phyloP scores from a whole-genome alignment of 2,113 vertebrate genomes.

The Azemiops feae region DNA sequence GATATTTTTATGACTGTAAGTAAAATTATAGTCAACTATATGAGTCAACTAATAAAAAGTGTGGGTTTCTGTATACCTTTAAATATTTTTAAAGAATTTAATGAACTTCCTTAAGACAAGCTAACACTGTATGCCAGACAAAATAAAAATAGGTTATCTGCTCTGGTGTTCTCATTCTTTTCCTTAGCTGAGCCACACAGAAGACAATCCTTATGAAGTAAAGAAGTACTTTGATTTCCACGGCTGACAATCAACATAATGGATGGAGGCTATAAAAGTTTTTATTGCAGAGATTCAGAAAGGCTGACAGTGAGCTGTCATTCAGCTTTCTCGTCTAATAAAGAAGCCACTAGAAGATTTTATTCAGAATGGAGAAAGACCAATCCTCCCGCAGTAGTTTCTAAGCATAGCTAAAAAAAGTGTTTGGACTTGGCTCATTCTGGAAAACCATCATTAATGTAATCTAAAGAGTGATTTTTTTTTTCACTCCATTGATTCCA shows the following conservation, averaged over 20 bases:
- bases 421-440: neutral
- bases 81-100: neutral
- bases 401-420: neutral
- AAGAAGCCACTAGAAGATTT: neutral
- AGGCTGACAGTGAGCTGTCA: neutral
- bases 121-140: neutral
- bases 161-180: neutral
- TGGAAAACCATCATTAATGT: neutral
- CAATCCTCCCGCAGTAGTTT: neutral
- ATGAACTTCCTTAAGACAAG: slow-evolving; percentile 10
- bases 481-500: neutral
- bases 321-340: neutral
- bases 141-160: slow-evolving; percentile 1
- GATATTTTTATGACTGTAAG: neutral
- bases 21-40: neutral
- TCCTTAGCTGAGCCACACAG: neutral
- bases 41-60: neutral
- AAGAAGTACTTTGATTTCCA: neutral
- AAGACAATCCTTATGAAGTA: neutral
- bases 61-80: neutral
- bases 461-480: neutral
- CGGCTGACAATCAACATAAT: neutral
- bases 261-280: neutral
- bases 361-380: neutral
- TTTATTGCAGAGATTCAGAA: neutral